Percentiles rank a stretch among this genome's conserved stretches.
Conservation (phyloP, 1,140 invertebrate species). For the Coptotermes formosanus region DNA sequence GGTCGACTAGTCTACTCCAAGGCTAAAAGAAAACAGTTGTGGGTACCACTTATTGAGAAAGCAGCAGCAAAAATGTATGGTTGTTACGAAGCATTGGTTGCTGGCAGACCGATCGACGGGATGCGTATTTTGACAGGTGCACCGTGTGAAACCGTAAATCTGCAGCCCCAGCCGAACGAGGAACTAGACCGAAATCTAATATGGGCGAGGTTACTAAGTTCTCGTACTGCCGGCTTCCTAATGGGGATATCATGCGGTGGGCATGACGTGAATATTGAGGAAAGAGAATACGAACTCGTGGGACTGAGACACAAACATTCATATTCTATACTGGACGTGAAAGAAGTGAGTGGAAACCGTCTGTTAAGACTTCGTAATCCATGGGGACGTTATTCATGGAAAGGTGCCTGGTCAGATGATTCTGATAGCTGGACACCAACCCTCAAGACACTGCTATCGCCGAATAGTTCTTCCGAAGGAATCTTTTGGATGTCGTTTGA, state of each 20-base stretch:
- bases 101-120: constrained; percentile 93
- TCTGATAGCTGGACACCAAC: constrained; percentile 82
- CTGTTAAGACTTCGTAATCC: constrained; percentile 90
- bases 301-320: constrained; percentile 86
- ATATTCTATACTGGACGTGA: constrained; percentile 96
- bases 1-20: constrained; percentile 93
- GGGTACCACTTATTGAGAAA: constrained; percentile 94
- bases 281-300: constrained; percentile 81
- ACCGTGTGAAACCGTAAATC: no score
- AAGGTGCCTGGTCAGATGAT: constrained; percentile 91
- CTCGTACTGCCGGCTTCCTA: constrained; percentile 87
- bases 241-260: constrained; percentile 96
- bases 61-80: constrained; percentile 97
- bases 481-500: constrained; percentile 98
- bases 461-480: constrained; percentile 78
- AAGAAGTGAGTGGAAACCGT: constrained; percentile 65
- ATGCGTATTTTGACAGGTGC: constrained; percentile 79
- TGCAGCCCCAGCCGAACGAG: no score
- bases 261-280: constrained; percentile 89
- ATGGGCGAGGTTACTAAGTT: constrained; percentile 94
- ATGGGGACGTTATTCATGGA: constrained; percentile 98
- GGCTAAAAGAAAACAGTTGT: constrained; percentile 92
- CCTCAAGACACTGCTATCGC: constrained; percentile 71
- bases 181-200: no score
- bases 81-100: constrained; percentile 93